Evolutionary conservation across 2,888 invertebrate species (phyloP).

Genomic region (Synanthedon vespiformis): DNA sequence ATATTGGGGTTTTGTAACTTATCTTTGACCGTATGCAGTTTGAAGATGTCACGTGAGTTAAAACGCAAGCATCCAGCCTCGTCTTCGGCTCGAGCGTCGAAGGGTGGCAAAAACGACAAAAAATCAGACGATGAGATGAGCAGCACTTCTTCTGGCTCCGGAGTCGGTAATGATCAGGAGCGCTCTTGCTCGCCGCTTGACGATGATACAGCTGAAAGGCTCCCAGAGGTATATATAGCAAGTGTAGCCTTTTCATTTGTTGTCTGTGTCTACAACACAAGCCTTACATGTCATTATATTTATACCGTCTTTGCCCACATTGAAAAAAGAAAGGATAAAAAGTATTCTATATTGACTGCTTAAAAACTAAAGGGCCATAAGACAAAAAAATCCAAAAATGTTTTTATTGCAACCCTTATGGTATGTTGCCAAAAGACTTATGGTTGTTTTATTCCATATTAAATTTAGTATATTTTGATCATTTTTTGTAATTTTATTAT

Average conservation of each 20-base stretch:
- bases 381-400: too few species aligned
- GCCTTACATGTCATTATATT: too few species aligned
- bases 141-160: constrained; percentile 29
- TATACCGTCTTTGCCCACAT: not conserved
- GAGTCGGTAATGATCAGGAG: constrained; percentile 22
- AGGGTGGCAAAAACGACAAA: constrained; percentile 31
- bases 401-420: too few species aligned
- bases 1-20: too few species aligned
- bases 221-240: constrained; percentile 65
- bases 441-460: too few species aligned
- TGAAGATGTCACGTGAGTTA: constrained; percentile 23
- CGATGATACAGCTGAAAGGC: constrained; percentile 72
- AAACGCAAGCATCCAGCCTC: constrained; percentile 20
- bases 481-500: too few species aligned
- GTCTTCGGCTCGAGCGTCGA: constrained; percentile 14
- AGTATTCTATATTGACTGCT: not conserved
- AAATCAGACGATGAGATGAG: constrained; percentile 45
- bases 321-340: not conserved
- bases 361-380: too few species aligned
- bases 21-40: constrained; percentile 2
- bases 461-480: too few species aligned
- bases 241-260: not conserved
- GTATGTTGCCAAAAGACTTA: too few species aligned
- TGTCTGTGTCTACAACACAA: too few species aligned
- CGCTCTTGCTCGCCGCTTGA: constrained; percentile 63